Evolutionary conservation across 2,888 invertebrate genomes (phyloP), one percentile per base, ranked within the genome.

Genomic region (Hyppa rectilinea): DNA sequence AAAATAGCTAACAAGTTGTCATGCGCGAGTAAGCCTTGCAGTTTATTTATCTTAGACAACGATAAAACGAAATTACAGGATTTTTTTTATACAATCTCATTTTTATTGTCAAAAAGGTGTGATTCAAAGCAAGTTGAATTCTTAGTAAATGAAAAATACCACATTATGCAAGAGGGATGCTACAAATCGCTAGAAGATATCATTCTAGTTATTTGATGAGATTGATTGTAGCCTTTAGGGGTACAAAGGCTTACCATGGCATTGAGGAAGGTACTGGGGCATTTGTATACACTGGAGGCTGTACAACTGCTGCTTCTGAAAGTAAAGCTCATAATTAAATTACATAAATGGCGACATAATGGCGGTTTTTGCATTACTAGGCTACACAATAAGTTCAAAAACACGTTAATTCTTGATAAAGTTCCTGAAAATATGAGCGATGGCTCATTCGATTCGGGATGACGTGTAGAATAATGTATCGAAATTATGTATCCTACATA

Each of bases 201-300:
- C n/a, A n/a, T n/a, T n/a, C n/a, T n/a, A n/a, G n/a, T n/a, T n/a
- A n/a, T n/a, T n/a, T n/a, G n/a, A n/a, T n/a, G n/a, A 20, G 20
- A 40, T 58, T 31, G 0, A 31, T 6, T 45, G 5, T 4, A 60
- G 26, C 10, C n/a, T 23, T 34, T n/a, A 7, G 1, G 34, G 17
- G 3, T 36, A 36, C 10, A 36, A 26, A 43, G 9, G 55, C 72
- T 75, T 78, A 86, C 85, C 77, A 77, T 52, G 75, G 36, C 26
- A 66, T 67, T 17, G 75, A 12, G 12, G 71, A n/a, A 2, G 61
- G 23, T 20, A 80, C 70, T 36, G 71, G 78, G 7, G 71, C 76
- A 64, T 78, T 82, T 0, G 69, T 29, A 47, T 65, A 63, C 10
- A 56, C 36, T 49, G 29, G 53, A 58, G 56, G 36, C 20, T 38